Evolutionary conservation across 1,140 invertebrate species (phyloP), one percentile per base, ranked within the genome.

Genomic region (Condylostylus longicornis): DNA sequence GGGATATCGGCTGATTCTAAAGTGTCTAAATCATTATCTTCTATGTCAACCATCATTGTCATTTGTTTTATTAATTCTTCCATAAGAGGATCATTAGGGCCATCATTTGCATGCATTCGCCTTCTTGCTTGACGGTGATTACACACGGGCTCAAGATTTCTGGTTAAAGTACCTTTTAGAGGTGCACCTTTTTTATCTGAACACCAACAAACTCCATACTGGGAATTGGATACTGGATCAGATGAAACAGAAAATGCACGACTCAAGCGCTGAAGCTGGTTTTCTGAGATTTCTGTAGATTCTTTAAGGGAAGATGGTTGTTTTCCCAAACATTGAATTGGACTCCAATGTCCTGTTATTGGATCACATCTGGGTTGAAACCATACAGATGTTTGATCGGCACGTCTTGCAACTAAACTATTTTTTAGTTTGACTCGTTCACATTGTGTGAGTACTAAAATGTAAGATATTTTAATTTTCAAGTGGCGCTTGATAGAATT

Each of bases 181-280:
- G 81, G 78, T 42, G 82, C 77, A 2, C 84, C 84, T 44, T 79
- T 72, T 10, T 72, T 72, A 41, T 77, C 79, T 1, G 85, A 82
- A 54, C 84, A 88, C 82, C 83, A 88, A 51, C 83, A 87, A 0
- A 88, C 75, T 5, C 73, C 74, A 33, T 53, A 53, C 0, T 51
- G 38, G 15, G 39, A 44, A 10, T 42, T 17, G 8, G 18, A 33
- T 3, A 31, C 12, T 14, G 35, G 15, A 35, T 48, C 45, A 10
- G 50, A 48, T 34, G 34, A 30, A n/a, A n/a, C n/a, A n/a, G n/a
- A n/a, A n/a, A n/a, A n/a, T n/a, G n/a, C n/a, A n/a, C n/a, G n/a
- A n/a, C n/a, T n/a, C n/a, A n/a, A 35, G 19, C 13, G 9, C 19
- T 17, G 6, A 7, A 6, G 9, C 29, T 17, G 29, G 2, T 28